Percentiles rank a stretch among this genome's conserved stretches.
Conservation (phyloP, 2,888 invertebrate genomes). For the Metallyticus violacea region DNA sequence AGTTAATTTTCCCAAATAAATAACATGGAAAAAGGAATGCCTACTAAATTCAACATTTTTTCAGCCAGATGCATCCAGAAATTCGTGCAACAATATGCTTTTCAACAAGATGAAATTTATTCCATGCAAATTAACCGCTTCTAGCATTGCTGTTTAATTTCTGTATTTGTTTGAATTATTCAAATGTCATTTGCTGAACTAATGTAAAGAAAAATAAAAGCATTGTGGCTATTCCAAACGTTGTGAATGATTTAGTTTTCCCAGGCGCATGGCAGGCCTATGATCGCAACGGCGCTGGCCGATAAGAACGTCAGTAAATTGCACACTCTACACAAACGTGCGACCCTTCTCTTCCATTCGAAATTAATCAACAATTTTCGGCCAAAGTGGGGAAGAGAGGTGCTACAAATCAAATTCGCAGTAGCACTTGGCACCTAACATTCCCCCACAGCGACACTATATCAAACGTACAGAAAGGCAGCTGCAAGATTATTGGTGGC, state of each 20-base stretch:
- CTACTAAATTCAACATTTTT: too few relatives aligned
- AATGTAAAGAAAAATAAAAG: neutral
- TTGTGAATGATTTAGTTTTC: neutral
- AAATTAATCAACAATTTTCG: slow-evolving; percentile 2
- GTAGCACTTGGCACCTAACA: neutral
- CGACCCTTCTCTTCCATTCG: neutral
- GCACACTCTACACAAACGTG: neutral
- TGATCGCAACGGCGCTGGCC: neutral
- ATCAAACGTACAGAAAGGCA: neutral
- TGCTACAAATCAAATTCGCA: slow-evolving; percentile 7
- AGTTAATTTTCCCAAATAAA: too few relatives aligned
- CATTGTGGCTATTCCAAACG: neutral
- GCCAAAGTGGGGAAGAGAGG: neutral
- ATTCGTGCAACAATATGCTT: too few relatives aligned
- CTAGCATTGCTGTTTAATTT: too few relatives aligned
- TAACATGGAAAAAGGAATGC: too few relatives aligned
- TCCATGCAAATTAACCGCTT: too few relatives aligned
- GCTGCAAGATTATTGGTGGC: neutral
- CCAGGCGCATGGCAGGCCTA: neutral
- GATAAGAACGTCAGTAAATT: neutral
- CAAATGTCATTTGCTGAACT: too few relatives aligned
- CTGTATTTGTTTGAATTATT: too few relatives aligned
- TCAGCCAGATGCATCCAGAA: too few relatives aligned
- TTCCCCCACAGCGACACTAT: neutral
- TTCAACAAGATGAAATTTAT: neutral